Base-by-base conservation (phyloP, 2,888 invertebrate species). In the Neoitamus cyanurus region DNA sequence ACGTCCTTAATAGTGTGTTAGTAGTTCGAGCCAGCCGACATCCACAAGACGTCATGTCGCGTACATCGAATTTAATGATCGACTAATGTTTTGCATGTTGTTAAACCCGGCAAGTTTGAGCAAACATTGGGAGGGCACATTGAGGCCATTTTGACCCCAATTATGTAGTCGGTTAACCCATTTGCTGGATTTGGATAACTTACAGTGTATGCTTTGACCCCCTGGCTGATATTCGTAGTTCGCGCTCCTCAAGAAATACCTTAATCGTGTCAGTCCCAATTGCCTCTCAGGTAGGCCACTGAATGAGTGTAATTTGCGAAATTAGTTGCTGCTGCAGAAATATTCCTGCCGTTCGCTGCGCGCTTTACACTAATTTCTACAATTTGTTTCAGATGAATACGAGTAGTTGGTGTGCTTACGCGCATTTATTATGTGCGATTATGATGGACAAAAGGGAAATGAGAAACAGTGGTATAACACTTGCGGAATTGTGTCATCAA, bases 61-160 rank as follows among this genome's bases (percentile, higher is more conserved):
- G 77, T 46, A 77, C 77, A 77, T 77, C 77, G 77, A 77, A 42
- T 77, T 77, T 77, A 77, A 77, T 77, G 46, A 42, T 77, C 42
- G 46, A 46, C 77, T 46, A 77, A 77, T 77, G 46, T 77, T 77
- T 15, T 11, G 11, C 42, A 42, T 42, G 13, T 28, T 77, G 30
- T 77, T 46, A 11, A 77, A 36, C 77, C 28, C 30, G 30, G 4
- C 20, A 13, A 73, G 46, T 20, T 77, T 77, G 42, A 46, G 42
- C n/a, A 77, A 42, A 46, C 77, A 46, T 42, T 28, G 77, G 77
- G 42, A 36, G 77, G 36, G 15, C 20, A 13, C 28, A 9, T 15
- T 36, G 42, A 28, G 77, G 46, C 36, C 77, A 42, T 25, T 77
- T 77, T 77, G 77, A 77, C 77, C 77, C 77, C 77, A 77, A 77